Conservation (phyloP, 1,140 invertebrate genomes). For the Drosophila kanapiae region DNA sequence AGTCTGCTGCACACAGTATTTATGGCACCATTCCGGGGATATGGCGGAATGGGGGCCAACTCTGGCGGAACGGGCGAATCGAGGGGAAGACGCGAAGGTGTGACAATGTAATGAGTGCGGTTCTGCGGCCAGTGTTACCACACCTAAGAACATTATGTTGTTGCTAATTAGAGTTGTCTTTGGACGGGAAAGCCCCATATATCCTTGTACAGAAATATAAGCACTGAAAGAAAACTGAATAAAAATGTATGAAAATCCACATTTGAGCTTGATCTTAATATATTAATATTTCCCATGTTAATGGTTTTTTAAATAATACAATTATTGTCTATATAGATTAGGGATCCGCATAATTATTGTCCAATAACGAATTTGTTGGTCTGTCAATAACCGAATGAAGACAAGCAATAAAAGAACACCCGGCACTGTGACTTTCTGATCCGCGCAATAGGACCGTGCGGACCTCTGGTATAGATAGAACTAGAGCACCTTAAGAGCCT, state of each 20-base stretch:
- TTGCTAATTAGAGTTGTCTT: conserved; percentile 71
- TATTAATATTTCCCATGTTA: neutral
- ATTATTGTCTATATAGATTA: no score
- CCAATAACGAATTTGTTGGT: no score
- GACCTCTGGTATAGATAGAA: no score
- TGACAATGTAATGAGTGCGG: conserved; percentile 50
- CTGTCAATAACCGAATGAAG: no score
- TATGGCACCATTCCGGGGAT: conserved; percentile 56
- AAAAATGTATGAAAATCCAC: no score
- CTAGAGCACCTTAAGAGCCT: no score
- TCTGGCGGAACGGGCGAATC: neutral
- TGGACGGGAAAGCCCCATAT: conserved; percentile 19
- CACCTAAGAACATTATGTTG: conserved; percentile 67
- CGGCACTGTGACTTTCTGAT: no score
- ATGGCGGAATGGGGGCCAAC: neutral
- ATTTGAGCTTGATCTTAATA: no score
- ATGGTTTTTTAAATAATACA: neutral
- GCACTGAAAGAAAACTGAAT: neutral
- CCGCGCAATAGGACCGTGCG: no score
- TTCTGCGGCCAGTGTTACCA: conserved; percentile 38
- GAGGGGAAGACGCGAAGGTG: conserved; percentile 2
- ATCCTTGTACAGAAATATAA: neutral
- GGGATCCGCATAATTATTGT: no score
- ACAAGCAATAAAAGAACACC: no score
- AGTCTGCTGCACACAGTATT: conserved; percentile 65